These are phyloP conservation scores for Oreohelix idahoensis DNA, from an alignment of 1,140 invertebrate genomes.

Conservation along the genomic window DNA sequence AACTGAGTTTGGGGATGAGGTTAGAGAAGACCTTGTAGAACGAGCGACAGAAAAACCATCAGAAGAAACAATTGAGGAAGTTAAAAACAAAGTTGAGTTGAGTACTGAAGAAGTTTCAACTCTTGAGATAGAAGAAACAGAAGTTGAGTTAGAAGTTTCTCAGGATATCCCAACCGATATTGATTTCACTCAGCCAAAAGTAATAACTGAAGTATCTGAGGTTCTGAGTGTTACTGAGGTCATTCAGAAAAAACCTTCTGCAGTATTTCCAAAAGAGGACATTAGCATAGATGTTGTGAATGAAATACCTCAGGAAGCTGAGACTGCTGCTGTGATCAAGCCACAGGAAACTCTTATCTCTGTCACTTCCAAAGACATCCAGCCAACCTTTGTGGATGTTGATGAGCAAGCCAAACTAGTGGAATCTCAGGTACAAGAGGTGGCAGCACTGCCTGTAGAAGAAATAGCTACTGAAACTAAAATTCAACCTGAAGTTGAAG, in stretches of 20 bases:
- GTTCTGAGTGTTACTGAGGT: not conserved
- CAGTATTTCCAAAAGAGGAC: not conserved
- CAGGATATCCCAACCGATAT: not conserved
- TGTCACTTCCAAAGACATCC: slow-evolving; percentile 11
- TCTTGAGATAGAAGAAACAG: not conserved
- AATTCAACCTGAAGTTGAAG: slow-evolving; percentile 10
- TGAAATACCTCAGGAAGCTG: not conserved
- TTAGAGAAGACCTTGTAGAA: not conserved
- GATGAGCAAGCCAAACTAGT: not conserved
- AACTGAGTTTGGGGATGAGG: not conserved
- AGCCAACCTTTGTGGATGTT: slow-evolving; percentile 5
- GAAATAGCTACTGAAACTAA: not conserved
- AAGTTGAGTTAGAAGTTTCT: not conserved
- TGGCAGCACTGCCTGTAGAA: not conserved
- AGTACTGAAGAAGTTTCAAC: not conserved
- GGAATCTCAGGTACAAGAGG: slow-evolving; percentile 2
- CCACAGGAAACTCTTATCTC: slow-evolving; percentile 18
- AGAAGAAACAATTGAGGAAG: slow-evolving; percentile 12
- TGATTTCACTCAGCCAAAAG: not conserved
- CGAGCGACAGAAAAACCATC: not conserved
- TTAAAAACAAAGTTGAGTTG: not conserved
- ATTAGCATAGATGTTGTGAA: not conserved
- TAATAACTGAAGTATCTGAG: not conserved
- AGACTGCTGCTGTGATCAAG: not conserved
- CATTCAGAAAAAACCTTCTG: not conserved